Percentiles rank a stretch among this genome's conserved stretches.
Conservation (phyloP, 2,888 invertebrate genomes). For the Pachliopta kotzebuea region DNA sequence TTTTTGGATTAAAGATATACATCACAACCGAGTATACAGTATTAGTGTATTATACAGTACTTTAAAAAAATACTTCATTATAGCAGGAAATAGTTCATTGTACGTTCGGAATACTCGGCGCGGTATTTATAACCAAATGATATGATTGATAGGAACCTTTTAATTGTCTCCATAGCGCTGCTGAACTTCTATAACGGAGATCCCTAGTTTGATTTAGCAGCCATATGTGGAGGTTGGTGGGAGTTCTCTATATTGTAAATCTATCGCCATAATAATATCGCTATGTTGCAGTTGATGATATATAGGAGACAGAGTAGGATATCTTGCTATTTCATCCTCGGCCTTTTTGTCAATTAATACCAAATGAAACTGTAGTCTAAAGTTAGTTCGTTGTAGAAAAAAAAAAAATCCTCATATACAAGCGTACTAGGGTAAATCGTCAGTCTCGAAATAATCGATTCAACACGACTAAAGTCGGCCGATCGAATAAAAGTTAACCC, state of each 20-base stretch:
- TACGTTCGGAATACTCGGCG: constrained; percentile 20
- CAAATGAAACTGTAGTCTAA: too few relatives aligned
- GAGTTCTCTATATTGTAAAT: too few relatives aligned
- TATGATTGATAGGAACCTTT: constrained; percentile 14
- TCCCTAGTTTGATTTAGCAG: too few relatives aligned
- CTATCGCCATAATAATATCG: too few relatives aligned
- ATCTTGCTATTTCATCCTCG: too few relatives aligned
- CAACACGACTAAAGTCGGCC: constrained; percentile 41
- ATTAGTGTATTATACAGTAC: constrained; percentile 14
- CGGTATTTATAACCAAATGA: constrained; percentile 32
- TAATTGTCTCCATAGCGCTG: constrained; percentile 4
- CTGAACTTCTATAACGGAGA: too few relatives aligned
- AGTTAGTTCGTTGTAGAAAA: not conserved
- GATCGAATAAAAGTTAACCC: constrained; percentile 41
- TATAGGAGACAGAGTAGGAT: too few relatives aligned
- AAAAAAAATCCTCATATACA: not conserved
- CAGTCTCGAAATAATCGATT: constrained; percentile 54
- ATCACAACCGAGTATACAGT: constrained; percentile 7
- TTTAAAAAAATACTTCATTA: not conserved
- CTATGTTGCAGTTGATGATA: too few relatives aligned
- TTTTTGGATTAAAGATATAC: not conserved
- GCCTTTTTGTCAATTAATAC: too few relatives aligned
- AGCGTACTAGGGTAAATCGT: constrained; percentile 51
- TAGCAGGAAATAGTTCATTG: constrained; percentile 35
- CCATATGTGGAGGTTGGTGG: too few relatives aligned